These are phyloP conservation scores for Pocillopora grandis DNA, from an alignment of 92 coral and sea anemone species.

Conservation along the genomic window DNA sequence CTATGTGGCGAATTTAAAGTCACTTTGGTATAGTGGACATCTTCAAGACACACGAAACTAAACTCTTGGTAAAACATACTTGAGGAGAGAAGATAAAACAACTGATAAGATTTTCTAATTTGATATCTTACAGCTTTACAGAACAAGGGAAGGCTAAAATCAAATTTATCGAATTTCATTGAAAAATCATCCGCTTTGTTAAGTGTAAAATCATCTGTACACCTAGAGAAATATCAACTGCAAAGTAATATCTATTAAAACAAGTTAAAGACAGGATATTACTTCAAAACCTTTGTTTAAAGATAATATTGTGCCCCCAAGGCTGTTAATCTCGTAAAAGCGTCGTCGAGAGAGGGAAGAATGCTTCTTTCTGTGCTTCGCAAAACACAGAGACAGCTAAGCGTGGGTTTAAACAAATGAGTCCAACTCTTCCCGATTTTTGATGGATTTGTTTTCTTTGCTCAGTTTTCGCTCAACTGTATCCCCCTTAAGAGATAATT, in stretches of 20 bases:
- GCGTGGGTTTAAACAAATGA: background rate
- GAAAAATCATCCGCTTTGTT: background rate
- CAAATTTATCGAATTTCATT: background rate
- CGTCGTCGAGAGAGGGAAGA: background rate
- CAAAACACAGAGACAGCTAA: background rate
- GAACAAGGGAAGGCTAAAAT: background rate
- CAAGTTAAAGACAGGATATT: conserved; percentile 17
- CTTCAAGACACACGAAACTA: conserved; percentile 13
- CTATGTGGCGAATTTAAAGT: conserved; percentile 42
- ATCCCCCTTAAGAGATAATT: background rate
- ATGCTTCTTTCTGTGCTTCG: background rate
- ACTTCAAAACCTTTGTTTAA: conserved; percentile 37
- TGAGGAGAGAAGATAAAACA: background rate
- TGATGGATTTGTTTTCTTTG: background rate
- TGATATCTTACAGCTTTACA: background rate
- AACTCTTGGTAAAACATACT: conserved; percentile 11
- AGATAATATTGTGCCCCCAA: conserved; percentile 11
- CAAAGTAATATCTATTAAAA: conserved; percentile 3
- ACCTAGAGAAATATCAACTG: background rate
- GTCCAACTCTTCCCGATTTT: background rate
- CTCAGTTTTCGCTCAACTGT: background rate
- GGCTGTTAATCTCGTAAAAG: conserved; percentile 1
- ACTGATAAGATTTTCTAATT: conserved; percentile 8
- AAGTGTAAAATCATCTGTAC: conserved; percentile 31
- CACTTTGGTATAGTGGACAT: conserved; percentile 6